Evolutionary conservation across 2,888 invertebrate species (phyloP).

Genomic region (Mycalesis mineus): DNA sequence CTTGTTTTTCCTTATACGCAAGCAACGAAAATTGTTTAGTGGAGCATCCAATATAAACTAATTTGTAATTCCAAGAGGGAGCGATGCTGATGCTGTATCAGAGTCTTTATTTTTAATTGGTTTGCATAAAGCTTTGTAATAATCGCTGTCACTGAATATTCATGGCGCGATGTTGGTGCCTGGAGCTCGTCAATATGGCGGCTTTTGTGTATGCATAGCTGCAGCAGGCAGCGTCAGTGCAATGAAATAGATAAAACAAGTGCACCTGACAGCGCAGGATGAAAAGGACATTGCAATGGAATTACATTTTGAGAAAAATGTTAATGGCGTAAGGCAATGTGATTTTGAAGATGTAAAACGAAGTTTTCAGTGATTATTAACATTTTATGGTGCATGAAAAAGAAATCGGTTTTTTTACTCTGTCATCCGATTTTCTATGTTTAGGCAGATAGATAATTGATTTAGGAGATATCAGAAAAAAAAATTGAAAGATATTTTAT

Average conservation of each 20-base stretch:
- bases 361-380: too few species aligned
- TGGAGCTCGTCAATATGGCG: constrained; percentile 19
- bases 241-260: not conserved
- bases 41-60: constrained; percentile 4
- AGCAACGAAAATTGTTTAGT: not conserved
- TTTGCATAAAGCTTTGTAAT: constrained; percentile 22
- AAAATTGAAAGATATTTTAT: too few species aligned
- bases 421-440: too few species aligned
- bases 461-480: too few species aligned
- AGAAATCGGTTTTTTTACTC: too few species aligned
- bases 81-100: not conserved
- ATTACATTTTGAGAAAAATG: not conserved
- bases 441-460: too few species aligned
- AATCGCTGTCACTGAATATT: constrained; percentile 25
- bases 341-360: too few species aligned
- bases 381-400: too few species aligned
- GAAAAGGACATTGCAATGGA: not conserved
- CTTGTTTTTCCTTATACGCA: not conserved
- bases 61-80: constrained; percentile 8
- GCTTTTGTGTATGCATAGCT: constrained; percentile 10
- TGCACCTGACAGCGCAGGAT: not conserved
- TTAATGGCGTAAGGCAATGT: too few species aligned
- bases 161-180: constrained; percentile 20
- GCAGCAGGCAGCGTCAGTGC: not conserved
- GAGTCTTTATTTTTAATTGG: constrained; percentile 25